These are phyloP conservation scores for Myzus persicae DNA, from an alignment of 1,140 invertebrate species.

Conservation along the genomic window DNA sequence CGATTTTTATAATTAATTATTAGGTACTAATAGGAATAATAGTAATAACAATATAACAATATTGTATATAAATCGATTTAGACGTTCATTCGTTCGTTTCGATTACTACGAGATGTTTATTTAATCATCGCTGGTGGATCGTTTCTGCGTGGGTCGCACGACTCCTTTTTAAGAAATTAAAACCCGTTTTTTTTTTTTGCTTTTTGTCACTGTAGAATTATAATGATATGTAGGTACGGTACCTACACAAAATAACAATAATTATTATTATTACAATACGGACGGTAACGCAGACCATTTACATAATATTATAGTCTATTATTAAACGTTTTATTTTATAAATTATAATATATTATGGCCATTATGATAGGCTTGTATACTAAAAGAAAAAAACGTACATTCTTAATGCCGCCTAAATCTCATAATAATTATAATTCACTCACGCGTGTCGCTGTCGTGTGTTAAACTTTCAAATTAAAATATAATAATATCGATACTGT, in stretches of 20 bases:
- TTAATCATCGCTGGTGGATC: not conserved
- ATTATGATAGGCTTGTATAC: not conserved
- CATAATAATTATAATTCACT: not conserved
- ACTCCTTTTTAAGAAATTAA: slow-evolving; percentile 18
- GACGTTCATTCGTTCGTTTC: not conserved
- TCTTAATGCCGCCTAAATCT: not conserved
- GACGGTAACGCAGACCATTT: not conserved
- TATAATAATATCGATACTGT: not conserved
- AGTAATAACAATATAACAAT: not conserved
- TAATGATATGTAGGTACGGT: slow-evolving; percentile 15
- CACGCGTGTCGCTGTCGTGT: not conserved
- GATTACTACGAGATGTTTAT: not conserved
- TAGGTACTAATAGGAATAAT: not conserved
- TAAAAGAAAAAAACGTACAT: not conserved
- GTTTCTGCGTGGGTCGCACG: not conserved
- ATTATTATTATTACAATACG: not conserved
- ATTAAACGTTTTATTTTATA: slow-evolving; percentile 7
- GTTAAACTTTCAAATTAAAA: not conserved
- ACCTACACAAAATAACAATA: slow-evolving; percentile 18
- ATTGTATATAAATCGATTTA: not conserved
- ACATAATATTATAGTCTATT: slow-evolving; percentile 1
- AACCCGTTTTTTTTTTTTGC: slow-evolving; percentile 14
- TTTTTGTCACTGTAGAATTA: slow-evolving; percentile 17
- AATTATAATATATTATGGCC: not conserved
- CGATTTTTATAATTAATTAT: slow-evolving; percentile 6